Conservation (phyloP, 2,888 invertebrate genomes). For the Diaprepes abbreviatus region DNA sequence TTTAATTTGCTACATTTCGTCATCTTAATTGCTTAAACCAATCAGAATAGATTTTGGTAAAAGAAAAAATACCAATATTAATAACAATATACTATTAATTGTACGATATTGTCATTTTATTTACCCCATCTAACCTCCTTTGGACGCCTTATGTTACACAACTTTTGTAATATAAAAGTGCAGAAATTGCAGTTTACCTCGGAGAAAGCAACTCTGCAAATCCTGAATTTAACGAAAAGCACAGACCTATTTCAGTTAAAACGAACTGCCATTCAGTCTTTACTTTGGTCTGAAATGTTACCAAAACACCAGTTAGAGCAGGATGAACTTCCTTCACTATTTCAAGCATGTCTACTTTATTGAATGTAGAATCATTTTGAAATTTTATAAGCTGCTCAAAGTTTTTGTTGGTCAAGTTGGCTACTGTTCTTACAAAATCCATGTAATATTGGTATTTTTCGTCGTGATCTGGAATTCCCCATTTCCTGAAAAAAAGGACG, state of each 20-base stretch:
- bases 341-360: conserved; percentile 66
- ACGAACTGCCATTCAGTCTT: conserved; percentile 68
- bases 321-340: conserved; percentile 70
- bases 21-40: too few relatives aligned
- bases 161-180: too few relatives aligned
- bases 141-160: too few relatives aligned
- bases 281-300: conserved; percentile 67
- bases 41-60: too few relatives aligned
- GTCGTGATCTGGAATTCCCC: conserved; percentile 66
- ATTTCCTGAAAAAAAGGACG: conserved; percentile 60
- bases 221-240: conserved; percentile 75
- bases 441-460: conserved; percentile 68
- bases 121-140: too few relatives aligned
- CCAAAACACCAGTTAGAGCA: conserved; percentile 66
- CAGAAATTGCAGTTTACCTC: too few relatives aligned
- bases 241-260: conserved; percentile 77
- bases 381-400: conserved; percentile 65
- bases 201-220: conserved; percentile 69
- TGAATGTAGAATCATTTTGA: conserved; percentile 66
- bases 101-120: too few relatives aligned
- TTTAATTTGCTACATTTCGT: too few relatives aligned
- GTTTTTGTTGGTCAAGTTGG: conserved; percentile 68
- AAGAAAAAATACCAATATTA: too few relatives aligned
- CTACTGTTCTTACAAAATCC: conserved; percentile 67
- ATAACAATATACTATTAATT: too few relatives aligned